These are phyloP conservation scores for Miniopterus natalensis DNA, from an alignment of 2,113 vertebrate genomes.

Conservation along the genomic window DNA sequence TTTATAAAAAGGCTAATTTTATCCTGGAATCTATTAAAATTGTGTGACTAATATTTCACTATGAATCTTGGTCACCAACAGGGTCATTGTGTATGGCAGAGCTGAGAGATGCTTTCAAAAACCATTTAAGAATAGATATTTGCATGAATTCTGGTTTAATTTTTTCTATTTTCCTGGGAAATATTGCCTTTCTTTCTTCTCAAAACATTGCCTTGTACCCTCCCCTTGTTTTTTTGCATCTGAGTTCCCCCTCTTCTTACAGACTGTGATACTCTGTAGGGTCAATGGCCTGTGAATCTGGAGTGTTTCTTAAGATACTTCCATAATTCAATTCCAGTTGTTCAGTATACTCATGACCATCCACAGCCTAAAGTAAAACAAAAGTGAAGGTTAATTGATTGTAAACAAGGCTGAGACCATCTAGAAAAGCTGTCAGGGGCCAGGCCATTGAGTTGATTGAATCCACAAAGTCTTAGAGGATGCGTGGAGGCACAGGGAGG, in stretches of 20 bases:
- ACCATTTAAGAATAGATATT: background rate
- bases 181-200: background rate
- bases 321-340: background rate
- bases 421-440: background rate
- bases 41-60: background rate
- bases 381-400: conserved; percentile 40
- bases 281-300: background rate
- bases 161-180: background rate
- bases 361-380: conserved; percentile 1
- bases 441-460: background rate
- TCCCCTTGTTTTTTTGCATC: background rate
- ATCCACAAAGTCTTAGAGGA: background rate
- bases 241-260: conserved; percentile 3
- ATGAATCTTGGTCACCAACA: conserved; percentile 17
- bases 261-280: background rate
- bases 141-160: background rate
- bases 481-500: background rate
- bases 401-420: background rate
- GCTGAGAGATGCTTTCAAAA: background rate
- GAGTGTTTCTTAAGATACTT: background rate
- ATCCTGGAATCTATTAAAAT: conserved; percentile 50
- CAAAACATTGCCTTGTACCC: background rate
- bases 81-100: background rate
- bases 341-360: background rate
- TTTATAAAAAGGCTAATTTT: conserved; percentile 7